Conservation (phyloP, 23 tunicate species). For the Ascidia mentula region DNA sequence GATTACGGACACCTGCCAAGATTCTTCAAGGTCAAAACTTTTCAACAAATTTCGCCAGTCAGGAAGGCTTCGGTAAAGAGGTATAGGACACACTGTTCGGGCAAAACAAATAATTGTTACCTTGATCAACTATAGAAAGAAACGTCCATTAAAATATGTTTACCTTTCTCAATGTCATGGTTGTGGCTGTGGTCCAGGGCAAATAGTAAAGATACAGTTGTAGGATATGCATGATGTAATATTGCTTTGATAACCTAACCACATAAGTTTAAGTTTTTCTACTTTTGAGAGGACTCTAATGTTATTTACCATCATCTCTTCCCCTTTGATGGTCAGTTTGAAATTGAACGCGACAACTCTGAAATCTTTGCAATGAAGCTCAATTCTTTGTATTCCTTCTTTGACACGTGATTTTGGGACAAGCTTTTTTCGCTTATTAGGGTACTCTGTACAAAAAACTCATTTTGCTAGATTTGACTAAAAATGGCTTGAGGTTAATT, state of each 20-base stretch:
- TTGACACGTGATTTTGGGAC: slow-evolving; percentile 49
- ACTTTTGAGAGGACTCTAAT: too few relatives aligned
- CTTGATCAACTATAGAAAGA: not conserved
- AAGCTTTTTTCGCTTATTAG: slow-evolving; percentile 64
- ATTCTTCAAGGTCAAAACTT: slow-evolving; percentile 23
- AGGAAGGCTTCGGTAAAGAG: slow-evolving; percentile 25
- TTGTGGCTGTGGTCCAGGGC: slow-evolving; percentile 52
- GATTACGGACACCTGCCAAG: slow-evolving; percentile 44
- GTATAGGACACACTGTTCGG: slow-evolving; percentile 20
- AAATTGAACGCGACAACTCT: slow-evolving; percentile 67
- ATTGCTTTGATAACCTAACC: slow-evolving; percentile 59
- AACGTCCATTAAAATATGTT: not conserved
- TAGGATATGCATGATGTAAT: slow-evolving; percentile 73
- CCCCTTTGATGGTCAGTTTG: slow-evolving; percentile 68
- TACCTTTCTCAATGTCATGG: slow-evolving; percentile 2
- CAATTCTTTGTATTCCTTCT: slow-evolving; percentile 64
- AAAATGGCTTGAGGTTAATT: too few relatives aligned
- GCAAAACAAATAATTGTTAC: not conserved
- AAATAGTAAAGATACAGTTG: slow-evolving; percentile 33
- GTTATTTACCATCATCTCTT: slow-evolving; percentile 52
- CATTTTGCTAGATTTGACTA: too few relatives aligned
- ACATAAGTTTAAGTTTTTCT: too few relatives aligned
- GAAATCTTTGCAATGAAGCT: slow-evolving; percentile 86
- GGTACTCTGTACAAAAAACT: slow-evolving; percentile 49
- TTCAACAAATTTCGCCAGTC: slow-evolving; percentile 50